Conservation (phyloP, 2,797 vertebrate species). For the Crax fasciolata region DNA sequence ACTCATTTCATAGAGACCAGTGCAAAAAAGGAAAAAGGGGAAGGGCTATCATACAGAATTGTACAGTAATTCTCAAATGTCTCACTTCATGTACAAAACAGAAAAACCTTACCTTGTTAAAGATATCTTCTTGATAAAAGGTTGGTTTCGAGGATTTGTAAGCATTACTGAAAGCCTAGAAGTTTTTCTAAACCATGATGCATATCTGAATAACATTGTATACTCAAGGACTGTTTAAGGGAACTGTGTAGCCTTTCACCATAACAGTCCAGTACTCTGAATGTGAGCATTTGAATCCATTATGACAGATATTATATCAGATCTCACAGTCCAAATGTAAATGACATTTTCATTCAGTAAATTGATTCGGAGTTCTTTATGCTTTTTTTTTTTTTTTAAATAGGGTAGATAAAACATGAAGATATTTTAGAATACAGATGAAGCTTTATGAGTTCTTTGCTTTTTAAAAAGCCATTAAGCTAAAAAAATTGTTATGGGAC, state of each 20-base stretch:
- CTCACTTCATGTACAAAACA: accelerated
- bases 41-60: not conserved
- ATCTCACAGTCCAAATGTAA: not conserved
- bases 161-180: not conserved
- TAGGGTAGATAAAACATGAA: not conserved
- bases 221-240: not conserved
- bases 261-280: not conserved
- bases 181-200: not conserved
- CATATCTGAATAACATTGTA: not conserved
- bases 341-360: not conserved
- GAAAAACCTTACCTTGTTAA: not conserved
- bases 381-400: not conserved
- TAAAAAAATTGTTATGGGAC: not conserved
- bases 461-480: not conserved
- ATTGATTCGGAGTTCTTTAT: not conserved
- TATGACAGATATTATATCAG: not conserved
- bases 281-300: not conserved
- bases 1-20: not conserved
- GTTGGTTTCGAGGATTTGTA: not conserved
- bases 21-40: not conserved
- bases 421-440: not conserved
- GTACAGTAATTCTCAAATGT: not conserved
- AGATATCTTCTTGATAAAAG: not conserved
- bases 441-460: not conserved
- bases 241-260: not conserved